Conservation (phyloP, 2,113 vertebrate species). For the Catharus fuscescens region DNA sequence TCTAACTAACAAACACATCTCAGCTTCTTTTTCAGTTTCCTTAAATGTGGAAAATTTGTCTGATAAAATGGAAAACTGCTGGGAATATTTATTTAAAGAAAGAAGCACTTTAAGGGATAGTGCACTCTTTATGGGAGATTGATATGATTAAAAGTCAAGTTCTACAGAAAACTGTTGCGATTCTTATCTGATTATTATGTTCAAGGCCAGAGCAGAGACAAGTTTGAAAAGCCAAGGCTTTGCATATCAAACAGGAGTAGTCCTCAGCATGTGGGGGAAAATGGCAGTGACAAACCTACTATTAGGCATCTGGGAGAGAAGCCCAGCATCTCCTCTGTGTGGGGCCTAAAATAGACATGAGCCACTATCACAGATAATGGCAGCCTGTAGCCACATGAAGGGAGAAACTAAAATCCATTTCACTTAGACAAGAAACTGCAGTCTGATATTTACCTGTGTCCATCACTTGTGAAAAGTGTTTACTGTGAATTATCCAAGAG, state of each 20-base stretch:
- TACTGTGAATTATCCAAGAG: slow-evolving; percentile 74
- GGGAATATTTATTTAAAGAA: neutral
- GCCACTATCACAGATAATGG: slow-evolving; percentile 62
- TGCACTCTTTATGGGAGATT: neutral
- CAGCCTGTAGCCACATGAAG: slow-evolving; percentile 47
- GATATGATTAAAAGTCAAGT: neutral
- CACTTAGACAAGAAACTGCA: slow-evolving; percentile 54
- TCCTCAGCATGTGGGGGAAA: slow-evolving; percentile 54
- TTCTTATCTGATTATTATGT: slow-evolving; percentile 13
- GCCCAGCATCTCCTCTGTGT: slow-evolving; percentile 45
- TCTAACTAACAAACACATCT: neutral
- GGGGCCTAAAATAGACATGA: slow-evolving; percentile 33
- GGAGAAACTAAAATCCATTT: slow-evolving; percentile 61
- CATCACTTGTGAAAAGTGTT: slow-evolving; percentile 60
- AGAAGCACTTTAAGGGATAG: neutral
- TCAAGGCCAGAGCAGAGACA: slow-evolving; percentile 22
- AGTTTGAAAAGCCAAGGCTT: slow-evolving; percentile 32
- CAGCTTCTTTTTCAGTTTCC: neutral
- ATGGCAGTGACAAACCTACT: slow-evolving; percentile 62
- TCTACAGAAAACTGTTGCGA: neutral
- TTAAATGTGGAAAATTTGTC: neutral
- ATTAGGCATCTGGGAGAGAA: slow-evolving; percentile 55
- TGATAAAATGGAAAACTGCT: neutral
- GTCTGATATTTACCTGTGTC: slow-evolving; percentile 70
- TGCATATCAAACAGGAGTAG: slow-evolving; percentile 21